These are phyloP conservation scores for Scaptomyza parva DNA, from an alignment of 2,888 invertebrate species.

Conservation along the genomic window DNA sequence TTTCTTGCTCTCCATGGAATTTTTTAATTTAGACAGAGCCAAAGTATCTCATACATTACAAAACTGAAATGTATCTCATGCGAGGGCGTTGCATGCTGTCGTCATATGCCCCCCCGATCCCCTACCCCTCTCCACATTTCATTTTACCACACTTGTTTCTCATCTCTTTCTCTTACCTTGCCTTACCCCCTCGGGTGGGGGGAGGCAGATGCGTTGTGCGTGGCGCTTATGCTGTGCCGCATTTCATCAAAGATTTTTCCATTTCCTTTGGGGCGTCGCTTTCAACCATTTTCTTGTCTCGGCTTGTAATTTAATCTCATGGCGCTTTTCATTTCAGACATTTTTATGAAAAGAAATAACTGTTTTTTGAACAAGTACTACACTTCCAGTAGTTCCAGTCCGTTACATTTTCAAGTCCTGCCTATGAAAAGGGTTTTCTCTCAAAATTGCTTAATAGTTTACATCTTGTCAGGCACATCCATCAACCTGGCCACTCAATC, in stretches of 20 bases:
- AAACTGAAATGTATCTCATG: slow-evolving; percentile 69
- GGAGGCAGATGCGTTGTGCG: slow-evolving; percentile 36
- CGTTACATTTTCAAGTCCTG: background rate
- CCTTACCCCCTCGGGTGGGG: background rate
- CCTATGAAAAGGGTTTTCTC: slow-evolving; percentile 18
- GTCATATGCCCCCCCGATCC: slow-evolving; percentile 2
- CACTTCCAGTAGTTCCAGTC: slow-evolving; percentile 1
- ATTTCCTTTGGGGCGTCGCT: slow-evolving; percentile 47
- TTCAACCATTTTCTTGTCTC: slow-evolving; percentile 45
- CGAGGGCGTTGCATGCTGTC: slow-evolving; percentile 51
- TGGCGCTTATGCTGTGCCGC: slow-evolving; percentile 47
- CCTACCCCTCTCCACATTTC: background rate
- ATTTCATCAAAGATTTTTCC: slow-evolving; percentile 72
- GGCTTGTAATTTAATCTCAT: slow-evolving; percentile 70
- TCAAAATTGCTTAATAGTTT: slow-evolving; percentile 2
- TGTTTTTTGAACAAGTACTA: slow-evolving; percentile 26
- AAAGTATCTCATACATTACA: slow-evolving; percentile 70
- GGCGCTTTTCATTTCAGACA: slow-evolving; percentile 41
- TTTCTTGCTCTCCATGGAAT: slow-evolving; percentile 68
- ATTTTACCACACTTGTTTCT: background rate
- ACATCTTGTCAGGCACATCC: slow-evolving; percentile 27
- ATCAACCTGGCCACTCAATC: slow-evolving; percentile 51
- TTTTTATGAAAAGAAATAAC: slow-evolving; percentile 40
- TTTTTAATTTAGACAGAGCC: slow-evolving; percentile 69
- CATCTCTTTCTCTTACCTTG: slow-evolving; percentile 17